Percentiles rank a stretch among this genome's conserved stretches.
Evolutionary conservation across 1,140 invertebrate species (phyloP).

Genomic region (Rhyzopertha dominica): DNA sequence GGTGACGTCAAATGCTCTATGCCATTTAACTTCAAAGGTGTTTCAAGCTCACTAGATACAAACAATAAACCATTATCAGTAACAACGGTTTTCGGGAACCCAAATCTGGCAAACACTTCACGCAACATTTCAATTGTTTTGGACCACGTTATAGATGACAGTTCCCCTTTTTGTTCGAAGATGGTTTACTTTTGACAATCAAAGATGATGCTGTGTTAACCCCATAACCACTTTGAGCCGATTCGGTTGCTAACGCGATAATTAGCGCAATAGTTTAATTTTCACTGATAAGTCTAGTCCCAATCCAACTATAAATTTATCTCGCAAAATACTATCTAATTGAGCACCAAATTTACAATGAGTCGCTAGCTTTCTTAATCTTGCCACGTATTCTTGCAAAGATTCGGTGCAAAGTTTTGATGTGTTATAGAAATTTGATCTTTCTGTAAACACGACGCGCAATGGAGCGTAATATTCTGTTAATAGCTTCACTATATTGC

Average conservation of each 20-base stretch:
- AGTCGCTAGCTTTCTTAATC: background rate
- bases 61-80: conserved; percentile 28
- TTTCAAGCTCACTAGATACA: conserved; percentile 23
- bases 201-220: background rate
- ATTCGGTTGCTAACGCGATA: too few species aligned
- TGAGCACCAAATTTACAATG: conserved; percentile 1
- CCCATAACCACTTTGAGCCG: too few species aligned
- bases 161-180: background rate
- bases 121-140: conserved; percentile 7
- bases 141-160: background rate
- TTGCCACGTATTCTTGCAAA: conserved; percentile 1
- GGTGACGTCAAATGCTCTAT: conserved; percentile 26
- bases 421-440: background rate
- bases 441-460: background rate
- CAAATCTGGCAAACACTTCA: conserved; percentile 6
- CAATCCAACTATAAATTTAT: conserved; percentile 14
- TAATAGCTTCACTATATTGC: background rate
- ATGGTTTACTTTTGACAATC: background rate
- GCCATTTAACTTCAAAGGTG: conserved; percentile 29
- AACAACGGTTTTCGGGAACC: conserved; percentile 14
- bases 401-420: background rate
- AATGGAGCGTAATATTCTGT: background rate
- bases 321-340: conserved; percentile 1
- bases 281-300: too few species aligned
- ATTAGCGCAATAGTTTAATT: too few species aligned